These are phyloP conservation scores for Pachycephala philippinensis DNA, from an alignment of 2,113 vertebrate genomes.

Conservation along the genomic window DNA sequence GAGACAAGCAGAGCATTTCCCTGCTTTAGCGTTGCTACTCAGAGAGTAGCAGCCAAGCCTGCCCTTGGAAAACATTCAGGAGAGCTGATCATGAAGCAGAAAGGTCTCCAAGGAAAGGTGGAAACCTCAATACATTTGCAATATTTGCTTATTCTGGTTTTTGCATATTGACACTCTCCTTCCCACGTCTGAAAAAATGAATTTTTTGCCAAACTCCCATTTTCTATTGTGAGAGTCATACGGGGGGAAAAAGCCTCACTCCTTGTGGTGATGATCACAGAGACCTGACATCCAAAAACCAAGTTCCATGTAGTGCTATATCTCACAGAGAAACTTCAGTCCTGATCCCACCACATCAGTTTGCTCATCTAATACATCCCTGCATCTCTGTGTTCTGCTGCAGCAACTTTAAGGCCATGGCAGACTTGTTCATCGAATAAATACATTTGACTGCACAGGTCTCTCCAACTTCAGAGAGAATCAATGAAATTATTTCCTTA, in stretches of 20 bases:
- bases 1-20: background rate
- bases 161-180: background rate
- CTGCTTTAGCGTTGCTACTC: background rate
- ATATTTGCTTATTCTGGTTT: background rate
- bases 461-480: constrained; percentile 26
- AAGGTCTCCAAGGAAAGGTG: background rate
- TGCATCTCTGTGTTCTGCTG: background rate
- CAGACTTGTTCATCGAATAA: constrained; percentile 5
- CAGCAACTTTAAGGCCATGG: background rate
- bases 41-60: background rate
- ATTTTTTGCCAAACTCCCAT: background rate
- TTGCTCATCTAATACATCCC: background rate
- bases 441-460: background rate
- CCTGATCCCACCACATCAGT: rapidly evolving
- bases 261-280: background rate
- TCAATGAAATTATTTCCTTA: constrained; percentile 38
- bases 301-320: rapidly evolving
- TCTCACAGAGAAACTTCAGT: background rate
- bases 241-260: rapidly evolving
- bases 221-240: background rate
- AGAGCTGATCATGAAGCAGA: background rate
- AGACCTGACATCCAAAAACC: rapidly evolving
- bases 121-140: background rate
- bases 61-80: background rate
- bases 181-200: background rate